Conservation (phyloP, 2,113 vertebrate genomes). For the Isurus oxyrinchus region DNA sequence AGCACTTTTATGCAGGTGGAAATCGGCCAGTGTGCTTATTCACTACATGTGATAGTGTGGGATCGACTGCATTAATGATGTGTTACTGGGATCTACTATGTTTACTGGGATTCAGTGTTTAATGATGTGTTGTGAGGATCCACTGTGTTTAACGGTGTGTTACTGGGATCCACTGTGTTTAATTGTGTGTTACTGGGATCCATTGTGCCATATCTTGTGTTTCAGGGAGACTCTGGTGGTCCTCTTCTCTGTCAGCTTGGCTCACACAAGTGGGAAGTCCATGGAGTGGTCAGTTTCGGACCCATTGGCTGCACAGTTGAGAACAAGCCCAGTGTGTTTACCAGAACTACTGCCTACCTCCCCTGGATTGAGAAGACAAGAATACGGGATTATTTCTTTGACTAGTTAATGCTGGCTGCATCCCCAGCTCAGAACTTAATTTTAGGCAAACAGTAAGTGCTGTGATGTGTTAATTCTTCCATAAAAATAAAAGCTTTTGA, state of each 20-base stretch:
- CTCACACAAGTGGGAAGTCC: slow-evolving; percentile 70
- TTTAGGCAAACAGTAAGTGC: background rate
- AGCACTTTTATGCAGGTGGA: background rate
- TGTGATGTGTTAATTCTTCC: background rate
- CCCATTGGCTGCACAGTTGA: slow-evolving; percentile 71
- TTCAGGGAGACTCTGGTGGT: slow-evolving; percentile 69
- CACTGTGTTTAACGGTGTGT: background rate
- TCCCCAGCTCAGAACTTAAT: background rate
- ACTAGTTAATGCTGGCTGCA: slow-evolving; percentile 42
- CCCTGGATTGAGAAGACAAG: slow-evolving; percentile 74
- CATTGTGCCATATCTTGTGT: background rate
- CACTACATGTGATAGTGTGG: background rate
- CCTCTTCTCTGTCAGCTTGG: slow-evolving; percentile 67
- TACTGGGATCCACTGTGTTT: background rate
- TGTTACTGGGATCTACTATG: background rate
- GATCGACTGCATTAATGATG: too few relatives aligned
- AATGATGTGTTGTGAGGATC: background rate
- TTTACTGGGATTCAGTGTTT: background rate
- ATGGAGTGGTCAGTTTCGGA: slow-evolving; percentile 75
- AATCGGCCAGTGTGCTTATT: background rate
- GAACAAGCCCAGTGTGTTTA: slow-evolving; percentile 78
- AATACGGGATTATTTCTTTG: slow-evolving; percentile 72
- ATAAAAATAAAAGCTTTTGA: background rate
- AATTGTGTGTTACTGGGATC: background rate
- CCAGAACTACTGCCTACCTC: slow-evolving; percentile 64